Evolutionary conservation across 2,888 invertebrate species (phyloP), one percentile per base, ranked within the genome.

Genomic region (Bembecia ichneumoniformis): DNA sequence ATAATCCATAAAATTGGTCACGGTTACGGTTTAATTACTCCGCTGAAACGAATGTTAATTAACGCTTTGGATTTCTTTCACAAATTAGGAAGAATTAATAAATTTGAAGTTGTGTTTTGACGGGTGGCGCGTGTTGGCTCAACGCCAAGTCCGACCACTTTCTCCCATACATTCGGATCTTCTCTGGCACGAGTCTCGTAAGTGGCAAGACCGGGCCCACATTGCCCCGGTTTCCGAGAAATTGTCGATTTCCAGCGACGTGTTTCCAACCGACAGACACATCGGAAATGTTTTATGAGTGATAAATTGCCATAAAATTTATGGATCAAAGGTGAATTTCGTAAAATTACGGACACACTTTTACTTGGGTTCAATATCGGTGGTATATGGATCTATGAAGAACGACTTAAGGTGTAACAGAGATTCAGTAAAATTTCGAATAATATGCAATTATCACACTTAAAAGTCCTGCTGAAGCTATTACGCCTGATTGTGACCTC

Each of bases 11-110:
- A 58, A 58, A 55, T 52, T 57, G 28, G 28, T 52, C 48, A 55
- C 55, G 51, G 57, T 68, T 63, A 35, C 63, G 67, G 62, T 62
- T 67, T 74, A 77, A 79, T 78, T 68, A 71, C 69, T 74, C 62
- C 67, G 80, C 72, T 76, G 81, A 80, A 77, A 75, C 74, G 81
- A 77, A 75, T 70, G 72, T 77, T 78, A 77, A 82, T 83, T 78
- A 75, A 73, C 68, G 59, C 61, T 66, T 68, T 70, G 60, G 75
- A 74, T 78, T 77, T 77, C 74, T 67, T 75, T 71, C 69, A 73
- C 71, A 74, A 77, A 79, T 80, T 79, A 79, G 74, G 57, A 65
- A 66, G 70, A 74, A 71, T 78, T 75, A 75, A 82, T 81, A 80
- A 75, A 77, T 82, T 75, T 64, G 62, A 68, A 28, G 28, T 64